Conservation (phyloP, 92 coral and sea anemone species). For the Epizoanthus stellaris region DNA sequence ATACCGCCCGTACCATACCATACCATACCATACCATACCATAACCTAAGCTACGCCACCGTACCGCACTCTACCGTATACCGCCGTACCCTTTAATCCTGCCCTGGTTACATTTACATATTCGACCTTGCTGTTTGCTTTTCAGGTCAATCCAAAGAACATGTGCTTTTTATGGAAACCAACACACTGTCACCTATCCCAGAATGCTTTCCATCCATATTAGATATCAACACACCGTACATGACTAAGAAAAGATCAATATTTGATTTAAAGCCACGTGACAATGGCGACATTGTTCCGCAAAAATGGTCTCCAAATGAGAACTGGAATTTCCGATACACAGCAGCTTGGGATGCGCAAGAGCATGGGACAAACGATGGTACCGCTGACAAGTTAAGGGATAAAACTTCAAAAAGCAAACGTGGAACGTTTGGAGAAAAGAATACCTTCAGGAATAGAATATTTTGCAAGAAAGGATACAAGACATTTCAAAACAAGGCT, state of each 20-base stretch:
- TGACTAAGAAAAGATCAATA: slow-evolving; percentile 23
- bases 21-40: no score
- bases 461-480: slow-evolving; percentile 5
- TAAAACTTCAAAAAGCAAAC: background rate
- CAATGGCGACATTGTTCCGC: slow-evolving; percentile 13
- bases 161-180: slow-evolving; percentile 70
- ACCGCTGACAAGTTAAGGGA: background rate
- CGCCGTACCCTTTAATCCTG: no score
- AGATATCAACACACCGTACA: background rate
- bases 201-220: slow-evolving; percentile 52
- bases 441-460: slow-evolving; percentile 15
- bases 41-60: background rate
- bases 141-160: slow-evolving; percentile 52
- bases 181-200: slow-evolving; percentile 61
- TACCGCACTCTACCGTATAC: background rate
- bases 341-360: slow-evolving; percentile 18
- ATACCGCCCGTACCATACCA: no score
- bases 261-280: slow-evolving; percentile 9
- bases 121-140: background rate
- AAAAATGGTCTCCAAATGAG: slow-evolving; percentile 38
- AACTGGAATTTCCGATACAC: slow-evolving; percentile 21
- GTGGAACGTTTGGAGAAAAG: slow-evolving; percentile 11
- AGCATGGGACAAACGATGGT: background rate
- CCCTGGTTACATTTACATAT: background rate
- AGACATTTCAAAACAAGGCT: slow-evolving; percentile 28